Conservation (phyloP, 1,140 invertebrate genomes). For the Augochlora pura region DNA sequence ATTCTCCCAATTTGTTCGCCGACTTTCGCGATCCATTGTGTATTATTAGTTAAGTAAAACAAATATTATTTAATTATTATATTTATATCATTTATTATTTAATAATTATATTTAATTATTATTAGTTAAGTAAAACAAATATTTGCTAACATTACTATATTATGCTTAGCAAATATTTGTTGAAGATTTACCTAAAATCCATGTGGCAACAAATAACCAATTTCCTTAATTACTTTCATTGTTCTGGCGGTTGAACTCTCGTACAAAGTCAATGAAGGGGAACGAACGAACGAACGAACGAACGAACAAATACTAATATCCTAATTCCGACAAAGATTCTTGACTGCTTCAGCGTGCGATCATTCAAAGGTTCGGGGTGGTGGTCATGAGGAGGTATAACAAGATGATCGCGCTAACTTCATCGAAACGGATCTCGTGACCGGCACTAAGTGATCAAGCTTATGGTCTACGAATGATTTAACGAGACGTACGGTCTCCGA, state of each 20-base stretch:
- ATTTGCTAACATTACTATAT: conserved; percentile 68
- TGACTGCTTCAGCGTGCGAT: neutral
- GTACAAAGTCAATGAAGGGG: conserved; percentile 67
- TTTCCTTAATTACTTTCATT: conserved; percentile 78
- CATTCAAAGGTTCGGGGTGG: neutral
- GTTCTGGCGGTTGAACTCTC: conserved; percentile 75
- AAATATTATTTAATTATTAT: too few relatives aligned
- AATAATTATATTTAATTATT: too few relatives aligned
- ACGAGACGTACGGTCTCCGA: too few relatives aligned
- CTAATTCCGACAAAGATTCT: neutral
- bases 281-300: neutral
- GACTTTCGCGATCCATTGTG: too few relatives aligned
- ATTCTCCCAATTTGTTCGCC: too few relatives aligned
- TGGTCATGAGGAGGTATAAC: too few relatives aligned
- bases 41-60: too few relatives aligned
- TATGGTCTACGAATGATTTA: neutral
- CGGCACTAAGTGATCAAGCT: too few relatives aligned
- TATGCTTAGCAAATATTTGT: conserved; percentile 74
- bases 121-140: too few relatives aligned
- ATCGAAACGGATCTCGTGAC: too few relatives aligned
- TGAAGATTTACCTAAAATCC: conserved; percentile 74
- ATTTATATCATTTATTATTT: too few relatives aligned
- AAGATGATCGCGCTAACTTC: too few relatives aligned
- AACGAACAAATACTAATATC: conserved; percentile 24
- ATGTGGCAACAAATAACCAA: conserved; percentile 77